Conservation (phyloP, 2,113 vertebrate species). For the Plestiodon gilberti region DNA sequence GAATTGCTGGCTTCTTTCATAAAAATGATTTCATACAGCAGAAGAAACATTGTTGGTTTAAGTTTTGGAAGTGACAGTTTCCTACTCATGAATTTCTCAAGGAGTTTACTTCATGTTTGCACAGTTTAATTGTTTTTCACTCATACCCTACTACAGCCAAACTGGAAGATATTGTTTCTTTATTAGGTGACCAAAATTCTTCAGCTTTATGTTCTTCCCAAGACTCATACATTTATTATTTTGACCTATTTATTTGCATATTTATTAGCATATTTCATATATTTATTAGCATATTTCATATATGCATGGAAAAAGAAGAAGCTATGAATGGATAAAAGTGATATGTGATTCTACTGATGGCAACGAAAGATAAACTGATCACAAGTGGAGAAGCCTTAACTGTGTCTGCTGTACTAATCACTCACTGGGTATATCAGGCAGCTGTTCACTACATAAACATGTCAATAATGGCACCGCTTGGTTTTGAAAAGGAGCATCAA, state of each 20-base stretch:
- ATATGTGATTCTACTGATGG: background rate
- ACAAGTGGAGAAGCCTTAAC: background rate
- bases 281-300: too few relatives aligned
- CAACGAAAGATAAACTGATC: background rate
- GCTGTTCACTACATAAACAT: background rate
- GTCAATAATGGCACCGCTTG: background rate
- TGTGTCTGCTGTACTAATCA: background rate
- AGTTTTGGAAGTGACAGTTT: background rate
- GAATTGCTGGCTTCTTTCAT: too few relatives aligned
- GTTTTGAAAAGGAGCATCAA: background rate
- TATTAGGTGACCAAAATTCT: background rate
- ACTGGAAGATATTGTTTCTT: background rate
- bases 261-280: too few relatives aligned
- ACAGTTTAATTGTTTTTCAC: background rate
- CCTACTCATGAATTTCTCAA: background rate
- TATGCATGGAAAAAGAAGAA: too few relatives aligned
- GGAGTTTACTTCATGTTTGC: background rate
- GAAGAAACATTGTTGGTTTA: background rate
- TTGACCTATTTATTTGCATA: too few relatives aligned
- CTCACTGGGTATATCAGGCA: background rate
- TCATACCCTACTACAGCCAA: background rate
- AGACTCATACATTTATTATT: conserved; percentile 9
- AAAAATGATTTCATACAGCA: background rate
- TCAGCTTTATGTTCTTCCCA: background rate
- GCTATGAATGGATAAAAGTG: background rate